phyloP scores from a whole-genome alignment of 2,797 vertebrate genomes.

The Gymnodraco acuticeps region DNA sequence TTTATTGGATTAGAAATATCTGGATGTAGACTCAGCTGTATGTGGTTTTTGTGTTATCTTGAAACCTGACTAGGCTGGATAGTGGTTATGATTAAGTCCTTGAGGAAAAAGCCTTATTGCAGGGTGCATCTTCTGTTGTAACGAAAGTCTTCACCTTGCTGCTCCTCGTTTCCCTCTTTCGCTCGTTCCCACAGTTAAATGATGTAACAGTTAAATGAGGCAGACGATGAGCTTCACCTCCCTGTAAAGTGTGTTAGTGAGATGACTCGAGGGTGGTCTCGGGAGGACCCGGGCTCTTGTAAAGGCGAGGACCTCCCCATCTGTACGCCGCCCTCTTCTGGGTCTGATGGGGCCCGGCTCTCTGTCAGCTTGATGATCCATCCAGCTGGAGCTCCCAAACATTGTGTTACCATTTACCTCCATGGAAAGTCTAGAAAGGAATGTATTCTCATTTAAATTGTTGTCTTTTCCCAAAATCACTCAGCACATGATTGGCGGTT shows the following conservation, averaged over 20 bases:
- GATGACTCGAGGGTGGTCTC: slow-evolving; percentile 76
- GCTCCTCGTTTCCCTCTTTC: not conserved
- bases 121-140: not conserved
- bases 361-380: slow-evolving; percentile 48
- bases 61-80: too few species aligned
- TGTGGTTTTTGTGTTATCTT: not conserved
- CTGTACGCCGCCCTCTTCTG: slow-evolving; percentile 45
- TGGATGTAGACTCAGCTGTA: not conserved
- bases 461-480: not conserved
- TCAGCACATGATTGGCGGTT: not conserved
- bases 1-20: not conserved
- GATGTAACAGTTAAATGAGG: slow-evolving; percentile 53
- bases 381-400: slow-evolving; percentile 54
- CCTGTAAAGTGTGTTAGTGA: slow-evolving; percentile 66
- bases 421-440: slow-evolving; percentile 20
- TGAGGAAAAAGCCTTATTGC: not conserved
- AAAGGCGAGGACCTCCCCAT: slow-evolving; percentile 68
- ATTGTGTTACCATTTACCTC: slow-evolving; percentile 17
- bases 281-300: slow-evolving; percentile 55
- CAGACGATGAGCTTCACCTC: slow-evolving; percentile 63
- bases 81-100: too few species aligned
- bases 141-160: not conserved
- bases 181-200: slow-evolving; percentile 28
- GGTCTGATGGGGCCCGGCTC: slow-evolving; percentile 42
- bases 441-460: slow-evolving; percentile 19